Conservation (phyloP, 2,888 invertebrate genomes). For the Stenchaetothrips biformis region DNA sequence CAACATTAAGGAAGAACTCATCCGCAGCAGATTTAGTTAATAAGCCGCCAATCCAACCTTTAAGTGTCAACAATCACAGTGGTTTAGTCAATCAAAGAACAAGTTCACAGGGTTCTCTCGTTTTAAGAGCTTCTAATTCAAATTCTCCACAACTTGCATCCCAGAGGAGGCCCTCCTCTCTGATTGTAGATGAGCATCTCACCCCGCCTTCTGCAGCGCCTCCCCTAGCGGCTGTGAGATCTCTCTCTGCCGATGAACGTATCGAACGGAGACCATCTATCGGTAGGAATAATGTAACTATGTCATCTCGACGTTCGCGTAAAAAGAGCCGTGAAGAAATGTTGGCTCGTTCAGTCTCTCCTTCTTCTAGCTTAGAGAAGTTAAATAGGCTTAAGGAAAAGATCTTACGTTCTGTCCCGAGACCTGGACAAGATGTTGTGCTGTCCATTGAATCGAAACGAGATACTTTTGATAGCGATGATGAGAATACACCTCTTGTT, state of each 20-base stretch:
- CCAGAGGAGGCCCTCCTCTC: neutral
- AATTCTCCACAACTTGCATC: neutral
- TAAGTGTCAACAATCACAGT: neutral
- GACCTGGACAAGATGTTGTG: slow-evolving; percentile 6
- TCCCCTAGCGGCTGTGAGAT: neutral
- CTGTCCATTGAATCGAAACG: neutral
- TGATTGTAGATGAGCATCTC: slow-evolving; percentile 6
- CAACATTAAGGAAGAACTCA: neutral
- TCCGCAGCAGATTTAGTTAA: slow-evolving; percentile 4
- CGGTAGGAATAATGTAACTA: slow-evolving; percentile 13
- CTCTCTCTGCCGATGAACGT: neutral
- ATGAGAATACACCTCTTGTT: slow-evolving; percentile 65
- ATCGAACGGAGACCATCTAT: neutral
- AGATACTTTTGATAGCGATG: slow-evolving; percentile 49
- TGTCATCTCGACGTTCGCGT: slow-evolving; percentile 18
- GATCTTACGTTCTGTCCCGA: slow-evolving; percentile 35
- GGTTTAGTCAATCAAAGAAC: neutral
- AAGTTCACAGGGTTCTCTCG: neutral
- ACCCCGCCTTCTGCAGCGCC: neutral
- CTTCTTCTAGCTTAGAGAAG: slow-evolving; percentile 43
- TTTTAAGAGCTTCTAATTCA: neutral
- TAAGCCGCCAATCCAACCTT: neutral
- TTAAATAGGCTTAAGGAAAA: slow-evolving; percentile 45
- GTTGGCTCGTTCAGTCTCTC: slow-evolving; percentile 33
- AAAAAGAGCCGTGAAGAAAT: neutral